phyloP scores from a whole-genome alignment of 2,797 vertebrate species.

The Loriculus beryllinus region DNA sequence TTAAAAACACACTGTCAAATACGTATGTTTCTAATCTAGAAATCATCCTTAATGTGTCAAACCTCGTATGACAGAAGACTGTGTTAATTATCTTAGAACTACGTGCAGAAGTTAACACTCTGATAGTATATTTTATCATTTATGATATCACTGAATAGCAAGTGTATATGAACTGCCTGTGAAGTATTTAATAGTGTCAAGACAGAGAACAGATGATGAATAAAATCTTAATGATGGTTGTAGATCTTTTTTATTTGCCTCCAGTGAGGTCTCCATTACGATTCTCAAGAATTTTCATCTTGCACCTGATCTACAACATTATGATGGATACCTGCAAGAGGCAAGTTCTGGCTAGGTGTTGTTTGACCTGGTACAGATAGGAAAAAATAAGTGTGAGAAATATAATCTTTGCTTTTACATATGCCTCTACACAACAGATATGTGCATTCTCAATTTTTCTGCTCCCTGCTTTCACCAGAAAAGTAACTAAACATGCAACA shows the following conservation, averaged over 20 bases:
- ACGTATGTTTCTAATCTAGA: slow-evolving; percentile 7
- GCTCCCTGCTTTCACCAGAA: background rate
- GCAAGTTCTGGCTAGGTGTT: background rate
- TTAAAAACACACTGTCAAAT: background rate
- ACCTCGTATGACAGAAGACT: background rate
- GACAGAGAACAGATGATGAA: slow-evolving; percentile 9
- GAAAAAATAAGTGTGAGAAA: background rate
- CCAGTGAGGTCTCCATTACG: background rate
- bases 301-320: background rate
- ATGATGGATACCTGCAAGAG: no score
- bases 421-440: background rate
- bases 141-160: slow-evolving; percentile 13
- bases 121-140: background rate
- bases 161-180: background rate
- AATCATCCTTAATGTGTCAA: background rate
- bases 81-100: slow-evolving; percentile 30
- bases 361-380: background rate
- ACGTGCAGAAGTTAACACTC: slow-evolving; percentile 6
- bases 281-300: background rate
- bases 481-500: background rate
- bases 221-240: background rate
- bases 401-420: background rate
- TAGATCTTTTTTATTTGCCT: slow-evolving; percentile 36
- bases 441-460: background rate
- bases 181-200: background rate